Base-by-base conservation (phyloP, 2,888 invertebrate species). In the Melieria omissa region DNA sequence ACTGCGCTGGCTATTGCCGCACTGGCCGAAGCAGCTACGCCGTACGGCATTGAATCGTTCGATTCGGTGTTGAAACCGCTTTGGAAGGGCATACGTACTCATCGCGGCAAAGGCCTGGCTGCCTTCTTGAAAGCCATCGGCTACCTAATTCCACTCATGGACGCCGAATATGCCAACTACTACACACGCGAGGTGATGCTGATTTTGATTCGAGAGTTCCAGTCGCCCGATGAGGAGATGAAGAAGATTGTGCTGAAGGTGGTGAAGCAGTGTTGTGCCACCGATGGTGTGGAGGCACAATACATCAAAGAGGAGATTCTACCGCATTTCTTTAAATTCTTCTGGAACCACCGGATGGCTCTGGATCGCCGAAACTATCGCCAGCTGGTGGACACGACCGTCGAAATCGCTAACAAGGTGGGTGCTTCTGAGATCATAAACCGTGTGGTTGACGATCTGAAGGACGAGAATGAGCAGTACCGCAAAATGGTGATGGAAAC, bases 401-500 rank as follows among this genome's bases (percentile, higher is more conserved):
- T 99, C 1, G 99, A 99, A 89, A 99, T 99, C 75, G 99, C 99
- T 7, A 99, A 99, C 86, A 99, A 99, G 90, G 98, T 99, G 68
- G 99, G 99, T n/a, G 96, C 98, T 5, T 97, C 98, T 0, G 99
- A 99, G 89, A 99, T 99, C 76, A 97, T 99, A 74, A 97, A 97
- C 86, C 91, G 99, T 76, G 96, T 99, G 61, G 99, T 99, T 0
- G 99, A 99, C 82, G 99, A 99, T 88, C 88, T 99, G 71, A 99
- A 99, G 88, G 99, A 99, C 85, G 99, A 99, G 88, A 98, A 99
- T 85, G 99, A 99, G 87, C 98, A 98, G 85, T 99, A 99, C 87
- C 91, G 99, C 74, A 99, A 99, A 89, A 99, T 99, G 99, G 99
- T 99, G 4, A 99, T 99, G 98, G 99, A 99, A 87, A 99, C 98